Conservation (phyloP, 2,888 invertebrate species). For the Microctonus brassicae region DNA sequence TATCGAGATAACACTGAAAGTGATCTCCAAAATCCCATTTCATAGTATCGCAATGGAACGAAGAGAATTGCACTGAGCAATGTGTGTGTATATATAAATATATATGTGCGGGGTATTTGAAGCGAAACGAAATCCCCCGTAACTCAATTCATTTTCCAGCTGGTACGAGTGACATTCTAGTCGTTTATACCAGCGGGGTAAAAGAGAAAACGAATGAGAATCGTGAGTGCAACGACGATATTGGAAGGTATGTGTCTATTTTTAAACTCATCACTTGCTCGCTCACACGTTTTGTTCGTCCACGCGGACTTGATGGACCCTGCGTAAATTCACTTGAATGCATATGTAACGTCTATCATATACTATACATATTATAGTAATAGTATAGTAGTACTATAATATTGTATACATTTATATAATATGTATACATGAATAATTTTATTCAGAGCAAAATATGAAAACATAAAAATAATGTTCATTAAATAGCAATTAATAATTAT, state of each 20-base stretch:
- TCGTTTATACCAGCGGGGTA: not conserved
- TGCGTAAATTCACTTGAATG: not conserved
- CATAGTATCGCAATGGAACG: slow-evolving; percentile 40
- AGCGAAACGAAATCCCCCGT: slow-evolving; percentile 43
- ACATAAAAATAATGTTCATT: too few relatives aligned
- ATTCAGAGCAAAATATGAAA: too few relatives aligned
- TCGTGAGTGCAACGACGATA: slow-evolving; percentile 7
- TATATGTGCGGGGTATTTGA: too few relatives aligned
- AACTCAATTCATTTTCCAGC: slow-evolving; percentile 47
- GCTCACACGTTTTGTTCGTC: not conserved
- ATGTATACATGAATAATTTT: too few relatives aligned
- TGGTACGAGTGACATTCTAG: slow-evolving; percentile 32
- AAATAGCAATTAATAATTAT: too few relatives aligned
- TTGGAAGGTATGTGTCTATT: slow-evolving; percentile 19
- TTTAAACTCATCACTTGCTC: not conserved
- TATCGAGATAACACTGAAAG: slow-evolving; percentile 31
- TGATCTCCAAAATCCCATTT: slow-evolving; percentile 43
- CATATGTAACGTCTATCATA: too few relatives aligned
- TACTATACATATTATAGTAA: too few relatives aligned
- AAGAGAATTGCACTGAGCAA: slow-evolving; percentile 24
- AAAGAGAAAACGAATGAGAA: slow-evolving; percentile 1
- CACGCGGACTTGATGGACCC: slow-evolving; percentile 18
- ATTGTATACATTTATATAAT: too few relatives aligned
- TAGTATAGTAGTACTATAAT: too few relatives aligned
- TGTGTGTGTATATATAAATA: too few relatives aligned